Base-by-base conservation (phyloP, 2,888 invertebrate species). In the Macrosiphum euphorbiae region DNA sequence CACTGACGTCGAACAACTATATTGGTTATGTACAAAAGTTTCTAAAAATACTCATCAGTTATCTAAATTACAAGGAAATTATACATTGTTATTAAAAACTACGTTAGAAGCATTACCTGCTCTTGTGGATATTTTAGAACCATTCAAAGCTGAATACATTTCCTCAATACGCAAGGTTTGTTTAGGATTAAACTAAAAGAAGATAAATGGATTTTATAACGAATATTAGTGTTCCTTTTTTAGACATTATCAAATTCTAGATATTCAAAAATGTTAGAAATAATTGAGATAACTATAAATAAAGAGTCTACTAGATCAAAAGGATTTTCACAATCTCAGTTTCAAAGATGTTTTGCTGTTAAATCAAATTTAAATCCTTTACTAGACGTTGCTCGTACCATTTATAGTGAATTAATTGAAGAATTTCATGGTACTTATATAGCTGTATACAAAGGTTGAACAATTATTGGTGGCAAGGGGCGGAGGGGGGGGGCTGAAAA, bases 331-430 rank as follows among this genome's bases (percentile, higher is more conserved):
- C 96, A 96, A 86, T 96, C 96, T 95, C 96, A 96, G 93, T 96
- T 97, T 94, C 97, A 97, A 95, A 96, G 97, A 94, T 97, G 97
- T 95, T 98, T 97, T 96, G 97, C 98, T 41, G 97, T 99, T 5
- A 98, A 97, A 96, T 96, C 97, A 1, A 97, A 97, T 61, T 96
- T 98, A n/a, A 97, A 97, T 95, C 97, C 97, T 2, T 96, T 98
- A 93, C 96, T 99, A 95, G 99, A 99, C 96, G 96, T 99, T 58
- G 97, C 98, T 11, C 96, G 99, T 95, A 97, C 97, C 95, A 97
- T 98, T 0, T 99, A 98, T 96, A 97, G 98, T n/a, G 98, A 99
- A 95, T 96, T 98, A 28, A 97, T 98, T 94, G 97, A 98, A 95
- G 98, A 98, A 95, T 97, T 98, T 95, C 97, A 96, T 95, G 96